Evolutionary conservation across 2,797 vertebrate species (phyloP).

Genomic region (Pelobates cultripes): DNA sequence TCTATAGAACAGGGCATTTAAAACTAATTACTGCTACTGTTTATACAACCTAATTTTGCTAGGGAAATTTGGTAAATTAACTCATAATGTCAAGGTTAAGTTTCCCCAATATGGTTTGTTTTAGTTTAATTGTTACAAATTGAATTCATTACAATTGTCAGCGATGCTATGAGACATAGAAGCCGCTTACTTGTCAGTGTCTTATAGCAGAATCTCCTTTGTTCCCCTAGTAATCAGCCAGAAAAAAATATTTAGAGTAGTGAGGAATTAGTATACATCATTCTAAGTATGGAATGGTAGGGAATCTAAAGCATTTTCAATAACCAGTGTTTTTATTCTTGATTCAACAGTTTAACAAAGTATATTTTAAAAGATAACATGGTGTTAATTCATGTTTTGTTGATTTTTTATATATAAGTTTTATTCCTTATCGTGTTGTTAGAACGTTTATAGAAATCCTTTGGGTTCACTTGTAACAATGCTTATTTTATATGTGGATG

Average conservation of each 20-base stretch:
- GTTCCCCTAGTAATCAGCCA: constrained; percentile 39
- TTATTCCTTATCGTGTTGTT: no score
- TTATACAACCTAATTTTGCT: constrained; percentile 55
- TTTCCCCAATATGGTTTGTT: constrained; percentile 54
- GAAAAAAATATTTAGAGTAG: constrained; percentile 44
- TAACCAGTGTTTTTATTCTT: not conserved
- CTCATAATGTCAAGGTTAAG: constrained; percentile 55
- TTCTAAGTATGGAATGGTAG: constrained; percentile 11
- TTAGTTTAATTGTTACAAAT: constrained; percentile 57
- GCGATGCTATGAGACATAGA: constrained; percentile 46
- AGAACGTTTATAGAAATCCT: no score
- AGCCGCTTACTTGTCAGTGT: constrained; percentile 46
- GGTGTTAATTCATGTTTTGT: no score
- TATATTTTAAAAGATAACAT: no score
- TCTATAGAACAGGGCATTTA: constrained; percentile 46
- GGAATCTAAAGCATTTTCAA: constrained; percentile 1
- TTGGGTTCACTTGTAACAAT: no score
- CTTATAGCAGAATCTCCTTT: constrained; percentile 46
- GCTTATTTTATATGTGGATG: no score
- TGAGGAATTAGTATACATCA: constrained; percentile 38
- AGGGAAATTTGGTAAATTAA: constrained; percentile 53
- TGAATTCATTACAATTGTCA: constrained; percentile 56
- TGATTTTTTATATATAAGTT: no score
- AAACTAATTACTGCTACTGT: constrained; percentile 54
- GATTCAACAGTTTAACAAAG: no score